phyloP scores from a whole-genome alignment of 2,113 vertebrate genomes.

The Promerops cafer region DNA sequence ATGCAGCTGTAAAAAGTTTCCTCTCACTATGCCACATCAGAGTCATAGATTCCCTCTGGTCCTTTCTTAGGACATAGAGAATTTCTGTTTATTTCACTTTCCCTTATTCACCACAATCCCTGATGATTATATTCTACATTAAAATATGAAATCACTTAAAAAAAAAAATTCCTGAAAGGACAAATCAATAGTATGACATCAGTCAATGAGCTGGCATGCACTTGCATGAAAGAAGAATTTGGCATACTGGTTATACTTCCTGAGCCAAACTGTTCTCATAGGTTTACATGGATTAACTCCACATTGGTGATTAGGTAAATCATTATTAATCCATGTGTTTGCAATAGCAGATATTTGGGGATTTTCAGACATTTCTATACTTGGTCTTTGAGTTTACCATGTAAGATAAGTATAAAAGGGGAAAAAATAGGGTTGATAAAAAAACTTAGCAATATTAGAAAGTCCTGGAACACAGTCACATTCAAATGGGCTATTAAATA shows the following conservation, averaged over 20 bases:
- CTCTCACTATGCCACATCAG: not conserved
- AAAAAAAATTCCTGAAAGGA: not conserved
- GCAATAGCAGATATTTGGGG: not conserved
- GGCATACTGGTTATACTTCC: not conserved
- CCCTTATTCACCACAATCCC: not conserved
- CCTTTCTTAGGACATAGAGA: not conserved
- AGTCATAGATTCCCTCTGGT: not conserved
- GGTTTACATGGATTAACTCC: not conserved
- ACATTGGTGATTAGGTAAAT: not conserved
- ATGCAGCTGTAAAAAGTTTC: not conserved
- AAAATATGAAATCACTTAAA: not conserved
- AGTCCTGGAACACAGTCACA: not conserved
- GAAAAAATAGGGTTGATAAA: not conserved
- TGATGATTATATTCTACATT: not conserved
- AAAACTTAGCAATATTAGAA: not conserved
- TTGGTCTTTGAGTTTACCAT: not conserved
- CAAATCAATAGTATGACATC: not conserved
- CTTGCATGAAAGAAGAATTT: not conserved
- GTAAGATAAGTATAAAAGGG: not conserved
- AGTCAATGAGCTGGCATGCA: not conserved
- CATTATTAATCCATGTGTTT: not conserved
- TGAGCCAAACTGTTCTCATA: not conserved
- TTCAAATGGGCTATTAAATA: constrained; percentile 29
- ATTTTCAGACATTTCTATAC: not conserved
- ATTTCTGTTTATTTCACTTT: not conserved